Evolutionary conservation across 2,888 invertebrate genomes (phyloP).

Genomic region (Drosophila kuntzei): DNA sequence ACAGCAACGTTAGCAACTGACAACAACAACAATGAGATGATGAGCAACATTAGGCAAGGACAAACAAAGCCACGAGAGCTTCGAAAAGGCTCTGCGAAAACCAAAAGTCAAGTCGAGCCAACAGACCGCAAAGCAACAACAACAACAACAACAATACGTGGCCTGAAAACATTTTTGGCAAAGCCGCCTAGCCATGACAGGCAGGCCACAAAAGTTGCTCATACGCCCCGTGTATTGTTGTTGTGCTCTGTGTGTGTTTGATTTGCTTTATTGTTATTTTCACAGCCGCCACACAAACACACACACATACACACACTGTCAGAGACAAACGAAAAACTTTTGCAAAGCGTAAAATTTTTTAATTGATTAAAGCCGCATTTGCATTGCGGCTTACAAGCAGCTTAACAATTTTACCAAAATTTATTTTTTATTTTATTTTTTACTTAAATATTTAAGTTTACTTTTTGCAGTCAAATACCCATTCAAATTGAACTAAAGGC

Average conservation of each 20-base stretch:
- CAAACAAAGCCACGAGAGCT: conserved; percentile 74
- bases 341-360: conserved; percentile 71
- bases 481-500: background rate
- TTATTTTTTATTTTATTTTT: conserved; percentile 48
- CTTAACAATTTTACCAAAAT: conserved; percentile 60
- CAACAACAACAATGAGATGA: conserved; percentile 64
- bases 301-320: conserved; percentile 13
- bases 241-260: conserved; percentile 50
- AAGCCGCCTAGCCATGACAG: conserved; percentile 68
- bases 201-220: conserved; percentile 68
- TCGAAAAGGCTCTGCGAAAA: conserved; percentile 68
- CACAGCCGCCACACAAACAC: conserved; percentile 45
- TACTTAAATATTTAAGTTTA: conserved; percentile 10
- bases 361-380: conserved; percentile 82
- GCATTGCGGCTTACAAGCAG: conserved; percentile 76
- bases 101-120: conserved; percentile 81
- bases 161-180: conserved; percentile 67
- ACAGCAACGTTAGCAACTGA: conserved; percentile 67
- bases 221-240: conserved; percentile 58
- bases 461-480: background rate
- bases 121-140: conserved; percentile 69
- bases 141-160: conserved; percentile 30
- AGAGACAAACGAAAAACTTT: conserved; percentile 44
- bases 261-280: conserved; percentile 70
- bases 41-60: conserved; percentile 78